Base-by-base conservation (phyloP, 2,797 vertebrate species). In the Cyclopterus lumpus region DNA sequence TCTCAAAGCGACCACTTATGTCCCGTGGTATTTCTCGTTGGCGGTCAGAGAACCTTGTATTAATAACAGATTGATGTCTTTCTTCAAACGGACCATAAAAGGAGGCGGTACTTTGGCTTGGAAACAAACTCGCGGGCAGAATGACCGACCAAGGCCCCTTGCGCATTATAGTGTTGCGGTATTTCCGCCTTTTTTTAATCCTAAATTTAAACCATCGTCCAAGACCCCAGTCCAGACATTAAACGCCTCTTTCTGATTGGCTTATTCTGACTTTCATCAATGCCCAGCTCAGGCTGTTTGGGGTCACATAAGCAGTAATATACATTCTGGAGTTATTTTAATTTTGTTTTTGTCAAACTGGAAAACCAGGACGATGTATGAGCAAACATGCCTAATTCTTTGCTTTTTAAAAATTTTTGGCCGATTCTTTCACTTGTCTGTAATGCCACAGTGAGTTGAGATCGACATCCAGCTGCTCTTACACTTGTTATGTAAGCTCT, bases 361-460 rank as follows among this genome's bases (percentile, higher is more conserved):
- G 3, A 57, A 69, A 74, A 72, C 6, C 14, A 79, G 67, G 42
- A 79, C 48, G 46, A 46, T 55, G 49, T 51, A 46, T 55, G 49
- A 70, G 49, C 38, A 62, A 22, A 71, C 34, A 53, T 32, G 32
- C 30, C 20, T 65, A 14, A 58, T 61, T 40, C 64, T 55, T 14
- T 28, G 11, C 30, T 26, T 61, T 57, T 49, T 3, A 6, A 18
- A 36, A 36, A 40, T 61, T 51, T 51, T 51, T 51, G 3, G 8
- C 63, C 51, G 22, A 3, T 58, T 22, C 3, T 46, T 54, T 48
- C 22, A 8, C 40, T 10, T 57, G 0, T 73, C 9, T 69, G 36
- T 66, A 40, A 78, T 2, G 46, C 55, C 63, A 65, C 69, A 40
- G 57, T 55, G 61, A 71, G 63, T 54, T 44, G 57, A 77, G 42